Percentiles rank a stretch among this genome's conserved stretches.
Conservation (phyloP, 1,140 invertebrate genomes). For the Microplitis demolitor region DNA sequence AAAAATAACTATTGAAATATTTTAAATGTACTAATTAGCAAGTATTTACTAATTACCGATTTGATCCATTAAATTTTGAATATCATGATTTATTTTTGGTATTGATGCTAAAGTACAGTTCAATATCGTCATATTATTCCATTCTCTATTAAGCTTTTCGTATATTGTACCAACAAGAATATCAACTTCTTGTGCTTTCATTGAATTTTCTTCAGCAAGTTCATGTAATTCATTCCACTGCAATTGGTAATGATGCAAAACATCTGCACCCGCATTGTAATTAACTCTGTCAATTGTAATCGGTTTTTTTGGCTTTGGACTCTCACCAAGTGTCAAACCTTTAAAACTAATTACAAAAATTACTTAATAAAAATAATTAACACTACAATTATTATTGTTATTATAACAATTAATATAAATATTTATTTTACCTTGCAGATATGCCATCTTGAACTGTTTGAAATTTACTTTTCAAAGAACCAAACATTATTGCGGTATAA, state of each 20-base stretch:
- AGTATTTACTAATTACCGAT: constrained; percentile 57
- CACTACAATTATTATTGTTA: too few relatives aligned
- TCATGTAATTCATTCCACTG: constrained; percentile 71
- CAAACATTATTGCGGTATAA: constrained; percentile 53
- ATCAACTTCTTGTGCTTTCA: constrained; percentile 65
- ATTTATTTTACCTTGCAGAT: constrained; percentile 54
- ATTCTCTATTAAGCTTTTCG: constrained; percentile 62
- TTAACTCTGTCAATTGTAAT: constrained; percentile 51
- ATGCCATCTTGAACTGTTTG: constrained; percentile 62
- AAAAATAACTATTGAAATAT: too few relatives aligned
- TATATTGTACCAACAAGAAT: constrained; percentile 63
- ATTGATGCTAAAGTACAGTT: constrained; percentile 63
- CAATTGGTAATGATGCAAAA: constrained; percentile 68
- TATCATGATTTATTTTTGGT: constrained; percentile 65
- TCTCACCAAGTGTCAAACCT: constrained; percentile 47
- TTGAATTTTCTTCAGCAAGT: constrained; percentile 68
- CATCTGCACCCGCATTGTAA: constrained; percentile 65
- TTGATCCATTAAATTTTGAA: constrained; percentile 66
- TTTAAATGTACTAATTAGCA: not conserved
- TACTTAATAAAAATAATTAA: not conserved
- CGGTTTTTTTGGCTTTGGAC: constrained; percentile 44
- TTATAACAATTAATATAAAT: not conserved
- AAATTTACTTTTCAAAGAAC: constrained; percentile 58
- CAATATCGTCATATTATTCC: constrained; percentile 62
- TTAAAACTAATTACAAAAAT: constrained; percentile 44